A percentile compares a stretch with the other conserved stretches of the same genome.
phyloP scores from a whole-genome alignment of 2,888 invertebrate species.

The Oasisia sp. region DNA sequence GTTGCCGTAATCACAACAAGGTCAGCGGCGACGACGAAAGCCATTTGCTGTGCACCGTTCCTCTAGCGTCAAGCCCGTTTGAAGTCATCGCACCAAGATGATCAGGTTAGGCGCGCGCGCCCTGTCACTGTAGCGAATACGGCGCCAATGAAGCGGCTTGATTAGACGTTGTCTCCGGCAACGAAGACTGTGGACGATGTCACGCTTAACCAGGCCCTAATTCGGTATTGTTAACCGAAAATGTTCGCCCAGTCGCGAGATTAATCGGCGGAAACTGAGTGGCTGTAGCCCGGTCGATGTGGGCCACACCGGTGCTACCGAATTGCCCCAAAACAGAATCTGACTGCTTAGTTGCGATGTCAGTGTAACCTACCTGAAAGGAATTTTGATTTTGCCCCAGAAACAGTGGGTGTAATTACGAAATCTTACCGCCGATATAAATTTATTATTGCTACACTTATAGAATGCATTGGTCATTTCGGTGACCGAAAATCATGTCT shows the following conservation, averaged over 20 bases:
- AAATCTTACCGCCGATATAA: not conserved
- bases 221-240: not conserved
- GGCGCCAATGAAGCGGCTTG: not conserved
- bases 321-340: not conserved
- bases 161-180: not conserved
- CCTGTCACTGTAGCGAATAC: not conserved
- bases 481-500: not conserved
- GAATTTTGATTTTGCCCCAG: not conserved
- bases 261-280: not conserved
- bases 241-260: not conserved
- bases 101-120: not conserved
- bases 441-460: not conserved
- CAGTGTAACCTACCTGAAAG: not conserved
- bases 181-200: not conserved
- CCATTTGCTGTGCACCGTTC: not conserved
- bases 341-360: not conserved
- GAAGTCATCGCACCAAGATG: conserved; percentile 3
- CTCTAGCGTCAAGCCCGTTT: not conserved
- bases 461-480: not conserved
- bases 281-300: not conserved
- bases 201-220: conserved; percentile 4
- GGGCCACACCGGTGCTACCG: not conserved
- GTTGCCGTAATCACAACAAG: not conserved
- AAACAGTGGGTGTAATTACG: not conserved
- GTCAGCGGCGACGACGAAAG: not conserved